phyloP scores from a whole-genome alignment of 2,113 vertebrate genomes.

The Engystomops pustulosus region DNA sequence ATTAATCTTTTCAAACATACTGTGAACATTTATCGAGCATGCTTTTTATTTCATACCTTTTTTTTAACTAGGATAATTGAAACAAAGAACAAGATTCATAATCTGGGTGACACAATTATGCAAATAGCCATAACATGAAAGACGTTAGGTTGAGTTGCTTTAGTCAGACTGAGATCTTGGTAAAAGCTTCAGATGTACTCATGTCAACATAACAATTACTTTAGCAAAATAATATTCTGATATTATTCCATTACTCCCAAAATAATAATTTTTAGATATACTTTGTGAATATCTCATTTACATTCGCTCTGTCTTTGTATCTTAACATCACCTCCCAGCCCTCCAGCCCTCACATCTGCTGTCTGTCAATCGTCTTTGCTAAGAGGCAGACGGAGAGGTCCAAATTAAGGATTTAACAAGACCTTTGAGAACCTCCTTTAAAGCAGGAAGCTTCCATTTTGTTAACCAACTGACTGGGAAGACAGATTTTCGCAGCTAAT shows the following conservation, averaged over 20 bases:
- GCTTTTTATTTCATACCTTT: conserved; percentile 28
- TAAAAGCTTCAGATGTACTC: conserved; percentile 25
- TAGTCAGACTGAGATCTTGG: conserved; percentile 36
- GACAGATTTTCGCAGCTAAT: conserved; percentile 24
- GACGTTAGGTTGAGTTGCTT: conserved; percentile 31
- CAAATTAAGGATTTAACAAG: conserved; percentile 74
- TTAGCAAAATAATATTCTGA: neutral
- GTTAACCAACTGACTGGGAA: conserved; percentile 13
- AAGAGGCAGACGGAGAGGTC: conserved; percentile 69
- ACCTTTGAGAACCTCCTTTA: conserved; percentile 60
- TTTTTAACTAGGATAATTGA: conserved; percentile 42
- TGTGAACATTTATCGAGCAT: conserved; percentile 42
- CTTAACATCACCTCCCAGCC: conserved; percentile 71
- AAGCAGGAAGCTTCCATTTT: conserved; percentile 23
- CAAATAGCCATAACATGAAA: conserved; percentile 54
- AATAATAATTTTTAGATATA: conserved; percentile 33
- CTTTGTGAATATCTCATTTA: conserved; percentile 51
- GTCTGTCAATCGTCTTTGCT: conserved; percentile 69
- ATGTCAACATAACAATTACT: neutral
- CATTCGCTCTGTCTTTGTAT: conserved; percentile 66
- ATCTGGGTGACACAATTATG: conserved; percentile 45
- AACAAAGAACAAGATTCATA: conserved; percentile 48
- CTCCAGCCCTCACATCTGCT: conserved; percentile 70
- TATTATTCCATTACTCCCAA: conserved; percentile 49
- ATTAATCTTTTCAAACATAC: conserved; percentile 45